Percentiles rank a stretch among this genome's conserved stretches.
Evolutionary conservation across 2,888 invertebrate species (phyloP).

Genomic region (Sminthurinus aureus): DNA sequence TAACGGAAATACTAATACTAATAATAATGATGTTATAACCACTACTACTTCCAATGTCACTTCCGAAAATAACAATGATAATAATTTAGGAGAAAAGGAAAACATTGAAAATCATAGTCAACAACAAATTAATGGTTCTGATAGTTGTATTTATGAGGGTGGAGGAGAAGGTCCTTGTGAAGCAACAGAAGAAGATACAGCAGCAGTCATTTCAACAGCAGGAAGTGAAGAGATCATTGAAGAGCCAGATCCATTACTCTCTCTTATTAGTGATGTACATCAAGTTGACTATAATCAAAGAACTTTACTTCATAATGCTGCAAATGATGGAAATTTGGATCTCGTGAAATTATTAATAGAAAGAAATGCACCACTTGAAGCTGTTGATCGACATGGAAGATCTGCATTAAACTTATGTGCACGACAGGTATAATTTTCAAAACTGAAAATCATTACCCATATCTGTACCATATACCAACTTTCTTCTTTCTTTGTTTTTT

Average conservation of each 20-base stretch:
- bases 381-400: slow-evolving; percentile 72
- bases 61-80: not conserved
- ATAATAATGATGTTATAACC: no score
- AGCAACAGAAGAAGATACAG: slow-evolving; percentile 62
- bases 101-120: no score
- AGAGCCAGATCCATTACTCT: slow-evolving; percentile 61
- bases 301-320: slow-evolving; percentile 77
- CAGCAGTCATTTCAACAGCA: slow-evolving; percentile 62
- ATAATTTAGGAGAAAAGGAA: no score
- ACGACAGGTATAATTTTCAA: slow-evolving; percentile 64
- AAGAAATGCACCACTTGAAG: slow-evolving; percentile 60
- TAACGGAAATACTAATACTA: slow-evolving; percentile 61
- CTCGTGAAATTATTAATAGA: slow-evolving; percentile 72
- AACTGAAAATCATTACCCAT: no score
- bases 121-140: slow-evolving; percentile 61
- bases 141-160: slow-evolving; percentile 61
- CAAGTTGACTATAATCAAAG: slow-evolving; percentile 70
- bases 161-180: slow-evolving; percentile 63
- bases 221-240: slow-evolving; percentile 64
- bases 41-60: no score
- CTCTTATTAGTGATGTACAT: slow-evolving; percentile 65
- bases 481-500: not conserved
- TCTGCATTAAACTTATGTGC: slow-evolving; percentile 87
- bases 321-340: slow-evolving; percentile 77
- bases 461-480: no score